Evolutionary conservation across 1,140 invertebrate species (phyloP).

Genomic region (Tetraneura akinire): DNA sequence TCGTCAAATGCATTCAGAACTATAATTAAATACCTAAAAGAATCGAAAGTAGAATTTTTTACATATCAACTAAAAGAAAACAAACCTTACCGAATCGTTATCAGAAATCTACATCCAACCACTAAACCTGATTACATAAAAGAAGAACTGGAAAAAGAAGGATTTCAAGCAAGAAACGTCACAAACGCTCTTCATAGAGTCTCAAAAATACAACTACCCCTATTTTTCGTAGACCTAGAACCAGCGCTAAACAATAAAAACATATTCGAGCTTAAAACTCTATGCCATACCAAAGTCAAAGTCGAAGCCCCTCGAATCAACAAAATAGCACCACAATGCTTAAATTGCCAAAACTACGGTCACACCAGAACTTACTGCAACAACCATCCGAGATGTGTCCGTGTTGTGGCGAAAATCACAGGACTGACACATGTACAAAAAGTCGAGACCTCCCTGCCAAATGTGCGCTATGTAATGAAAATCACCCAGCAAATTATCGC

Average conservation of each 20-base stretch:
- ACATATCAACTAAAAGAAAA: neutral
- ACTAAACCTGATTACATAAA: neutral
- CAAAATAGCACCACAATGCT: neutral
- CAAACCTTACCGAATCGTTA: no score
- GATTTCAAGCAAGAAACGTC: no score
- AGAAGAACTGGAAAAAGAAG: no score
- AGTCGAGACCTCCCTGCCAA: neutral
- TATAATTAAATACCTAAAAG: neutral
- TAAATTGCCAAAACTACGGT: neutral
- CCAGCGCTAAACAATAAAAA: constrained; percentile 17
- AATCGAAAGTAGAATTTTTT: neutral
- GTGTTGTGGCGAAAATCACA: neutral
- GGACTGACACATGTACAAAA: neutral
- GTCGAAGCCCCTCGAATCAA: neutral
- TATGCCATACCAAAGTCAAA: constrained; percentile 6
- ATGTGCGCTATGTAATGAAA: neutral
- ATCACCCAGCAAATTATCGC: neutral
- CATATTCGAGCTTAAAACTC: neutral
- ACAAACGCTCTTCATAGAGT: neutral
- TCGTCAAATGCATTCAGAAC: neutral
- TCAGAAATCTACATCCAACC: neutral
- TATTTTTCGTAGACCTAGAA: constrained; percentile 21
- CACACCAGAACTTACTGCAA: constrained; percentile 14
- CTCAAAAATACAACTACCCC: neutral
- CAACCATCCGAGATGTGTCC: neutral